Evolutionary conservation across 2,113 vertebrate genomes (phyloP).

Genomic region (Condylura cristata): DNA sequence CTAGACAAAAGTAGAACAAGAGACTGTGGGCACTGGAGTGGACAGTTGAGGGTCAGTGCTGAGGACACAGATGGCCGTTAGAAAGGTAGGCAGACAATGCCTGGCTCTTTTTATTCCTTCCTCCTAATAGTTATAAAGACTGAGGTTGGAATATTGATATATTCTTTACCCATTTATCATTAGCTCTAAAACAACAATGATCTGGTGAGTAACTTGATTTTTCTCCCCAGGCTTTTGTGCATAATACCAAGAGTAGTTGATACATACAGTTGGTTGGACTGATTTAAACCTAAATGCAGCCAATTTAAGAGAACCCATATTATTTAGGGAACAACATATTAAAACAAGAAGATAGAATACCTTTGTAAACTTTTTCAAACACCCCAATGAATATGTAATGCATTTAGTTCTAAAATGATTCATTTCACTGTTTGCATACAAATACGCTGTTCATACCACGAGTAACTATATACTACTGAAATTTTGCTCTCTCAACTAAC

Average conservation of each 20-base stretch:
- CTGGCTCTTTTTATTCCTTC: not conserved
- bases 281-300: not conserved
- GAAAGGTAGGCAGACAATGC: not conserved
- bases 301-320: not conserved
- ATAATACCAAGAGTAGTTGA: not conserved
- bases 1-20: conserved; percentile 23
- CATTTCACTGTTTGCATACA: not conserved
- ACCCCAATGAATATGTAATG: not conserved
- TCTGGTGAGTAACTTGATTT: not conserved
- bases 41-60: not conserved
- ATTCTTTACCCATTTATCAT: not conserved
- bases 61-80: not conserved
- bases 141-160: not conserved
- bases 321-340: not conserved
- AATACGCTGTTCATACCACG: not conserved
- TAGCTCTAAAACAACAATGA: not conserved
- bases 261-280: not conserved
- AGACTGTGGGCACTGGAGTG: not conserved
- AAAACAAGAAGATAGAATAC: not conserved
- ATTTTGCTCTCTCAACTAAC: not conserved
- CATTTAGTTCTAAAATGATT: not conserved
- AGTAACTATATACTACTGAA: not conserved
- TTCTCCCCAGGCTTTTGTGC: not conserved
- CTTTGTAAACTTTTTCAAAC: not conserved
- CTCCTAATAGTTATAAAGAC: not conserved